These are phyloP conservation scores for Elgaria multicarinata DNA, from an alignment of 2,113 vertebrate species.

Conservation along the genomic window DNA sequence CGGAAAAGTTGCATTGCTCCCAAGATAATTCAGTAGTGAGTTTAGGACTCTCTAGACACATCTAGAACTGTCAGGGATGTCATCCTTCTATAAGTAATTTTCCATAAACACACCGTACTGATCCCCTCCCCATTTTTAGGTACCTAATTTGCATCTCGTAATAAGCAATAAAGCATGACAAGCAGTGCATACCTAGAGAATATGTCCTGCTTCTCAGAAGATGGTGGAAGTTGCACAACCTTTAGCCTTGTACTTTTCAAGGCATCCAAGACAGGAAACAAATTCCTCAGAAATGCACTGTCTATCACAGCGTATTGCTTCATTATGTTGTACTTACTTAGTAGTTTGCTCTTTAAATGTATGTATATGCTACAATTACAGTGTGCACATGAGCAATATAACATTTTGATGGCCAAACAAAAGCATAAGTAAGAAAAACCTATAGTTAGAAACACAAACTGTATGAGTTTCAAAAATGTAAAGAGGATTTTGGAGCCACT, in stretches of 20 bases:
- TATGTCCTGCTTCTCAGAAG: slow-evolving; percentile 76
- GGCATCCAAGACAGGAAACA: slow-evolving; percentile 76
- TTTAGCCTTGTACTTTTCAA: slow-evolving; percentile 79
- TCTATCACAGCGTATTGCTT: slow-evolving; percentile 79
- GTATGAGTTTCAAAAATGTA: accelerated
- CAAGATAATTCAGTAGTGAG: slow-evolving; percentile 70
- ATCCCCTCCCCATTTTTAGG: slow-evolving; percentile 76
- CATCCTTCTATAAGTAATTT: slow-evolving; percentile 77
- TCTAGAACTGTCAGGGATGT: slow-evolving; percentile 80
- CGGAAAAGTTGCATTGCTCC: slow-evolving; percentile 69
- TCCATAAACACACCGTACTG: slow-evolving; percentile 76
- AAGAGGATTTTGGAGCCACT: not conserved
- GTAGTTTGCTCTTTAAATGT: slow-evolving; percentile 75
- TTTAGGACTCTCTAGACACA: slow-evolving; percentile 77
- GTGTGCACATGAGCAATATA: slow-evolving; percentile 50
- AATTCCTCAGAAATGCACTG: slow-evolving; percentile 74
- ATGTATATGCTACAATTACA: slow-evolving; percentile 68
- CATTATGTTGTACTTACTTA: slow-evolving; percentile 80
- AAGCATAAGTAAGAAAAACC: slow-evolving; percentile 42
- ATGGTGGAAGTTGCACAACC: slow-evolving; percentile 79
- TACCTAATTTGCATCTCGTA: slow-evolving; percentile 79
- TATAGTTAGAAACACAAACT: slow-evolving; percentile 34
- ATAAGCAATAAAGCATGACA: slow-evolving; percentile 75
- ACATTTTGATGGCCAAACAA: slow-evolving; percentile 60
- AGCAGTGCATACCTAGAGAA: slow-evolving; percentile 72